Percentiles rank a stretch among this genome's conserved stretches.
These are phyloP conservation scores for Drosophila macrothrix DNA, from an alignment of 2,888 invertebrate species.

Conservation along the genomic window DNA sequence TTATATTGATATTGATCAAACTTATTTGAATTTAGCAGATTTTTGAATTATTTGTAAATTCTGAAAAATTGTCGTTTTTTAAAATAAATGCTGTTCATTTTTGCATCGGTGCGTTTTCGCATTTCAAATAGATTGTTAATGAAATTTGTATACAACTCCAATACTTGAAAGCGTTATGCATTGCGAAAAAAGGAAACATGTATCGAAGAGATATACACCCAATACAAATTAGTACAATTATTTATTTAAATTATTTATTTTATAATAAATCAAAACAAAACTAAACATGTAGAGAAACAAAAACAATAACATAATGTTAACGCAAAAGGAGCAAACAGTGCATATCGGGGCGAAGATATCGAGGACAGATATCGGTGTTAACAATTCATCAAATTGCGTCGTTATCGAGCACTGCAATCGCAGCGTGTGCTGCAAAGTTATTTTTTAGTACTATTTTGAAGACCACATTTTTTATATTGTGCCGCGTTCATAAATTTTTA, in stretches of 20 bases:
- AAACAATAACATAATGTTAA: neutral
- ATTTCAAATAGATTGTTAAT: neutral
- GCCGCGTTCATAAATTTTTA: conserved; percentile 9
- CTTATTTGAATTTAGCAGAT: neutral
- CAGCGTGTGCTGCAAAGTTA: conserved; percentile 16
- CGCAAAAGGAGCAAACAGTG: neutral
- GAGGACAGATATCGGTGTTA: neutral
- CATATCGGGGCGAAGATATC: neutral
- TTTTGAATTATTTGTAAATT: neutral
- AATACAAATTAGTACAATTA: neutral
- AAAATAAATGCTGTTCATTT: neutral
- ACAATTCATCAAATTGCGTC: neutral
- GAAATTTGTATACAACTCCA: neutral
- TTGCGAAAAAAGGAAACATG: neutral
- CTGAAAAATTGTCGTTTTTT: neutral
- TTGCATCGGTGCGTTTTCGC: neutral
- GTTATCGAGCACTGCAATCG: neutral
- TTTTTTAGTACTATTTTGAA: conserved; percentile 20
- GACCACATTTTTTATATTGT: conserved; percentile 43
- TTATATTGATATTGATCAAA: neutral
- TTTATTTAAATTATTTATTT: neutral
- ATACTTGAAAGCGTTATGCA: neutral
- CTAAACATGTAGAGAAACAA: neutral
- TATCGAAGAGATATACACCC: neutral
- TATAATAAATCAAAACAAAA: neutral